Evolutionary conservation across 2,797 vertebrate genomes (phyloP).

Genomic region (Neopelma chrysocephalum): DNA sequence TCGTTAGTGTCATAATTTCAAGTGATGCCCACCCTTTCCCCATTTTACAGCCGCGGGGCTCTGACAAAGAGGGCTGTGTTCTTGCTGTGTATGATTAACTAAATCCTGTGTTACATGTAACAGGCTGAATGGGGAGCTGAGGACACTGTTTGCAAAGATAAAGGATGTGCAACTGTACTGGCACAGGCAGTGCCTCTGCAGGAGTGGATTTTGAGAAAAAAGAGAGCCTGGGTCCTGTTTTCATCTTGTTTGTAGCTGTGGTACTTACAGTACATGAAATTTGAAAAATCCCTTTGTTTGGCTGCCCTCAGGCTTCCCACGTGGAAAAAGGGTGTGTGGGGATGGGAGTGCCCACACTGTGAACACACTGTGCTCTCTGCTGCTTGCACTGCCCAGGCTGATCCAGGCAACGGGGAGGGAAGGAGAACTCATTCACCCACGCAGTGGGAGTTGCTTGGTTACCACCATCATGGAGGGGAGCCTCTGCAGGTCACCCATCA

Average conservation of each 20-base stretch:
- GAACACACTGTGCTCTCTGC: neutral
- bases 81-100: slow-evolving; percentile 26
- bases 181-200: neutral
- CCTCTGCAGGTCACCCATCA: neutral
- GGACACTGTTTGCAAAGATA: neutral
- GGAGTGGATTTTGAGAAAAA: neutral
- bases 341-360: neutral
- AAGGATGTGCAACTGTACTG: neutral
- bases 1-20: neutral
- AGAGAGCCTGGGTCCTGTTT: neutral
- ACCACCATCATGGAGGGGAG: neutral
- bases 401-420: neutral
- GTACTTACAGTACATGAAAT: neutral
- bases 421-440: neutral
- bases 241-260: neutral
- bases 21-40: neutral
- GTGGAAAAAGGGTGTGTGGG: slow-evolving; percentile 35
- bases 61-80: slow-evolving; percentile 47
- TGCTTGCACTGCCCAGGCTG: neutral
- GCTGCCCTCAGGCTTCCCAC: neutral
- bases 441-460: fast-evolving
- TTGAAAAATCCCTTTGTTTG: slow-evolving; percentile 41
- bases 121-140: neutral
- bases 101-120: neutral
- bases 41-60: neutral